These are phyloP conservation scores for Drosophila testacea DNA, from an alignment of 2,888 invertebrate species.

Conservation along the genomic window DNA sequence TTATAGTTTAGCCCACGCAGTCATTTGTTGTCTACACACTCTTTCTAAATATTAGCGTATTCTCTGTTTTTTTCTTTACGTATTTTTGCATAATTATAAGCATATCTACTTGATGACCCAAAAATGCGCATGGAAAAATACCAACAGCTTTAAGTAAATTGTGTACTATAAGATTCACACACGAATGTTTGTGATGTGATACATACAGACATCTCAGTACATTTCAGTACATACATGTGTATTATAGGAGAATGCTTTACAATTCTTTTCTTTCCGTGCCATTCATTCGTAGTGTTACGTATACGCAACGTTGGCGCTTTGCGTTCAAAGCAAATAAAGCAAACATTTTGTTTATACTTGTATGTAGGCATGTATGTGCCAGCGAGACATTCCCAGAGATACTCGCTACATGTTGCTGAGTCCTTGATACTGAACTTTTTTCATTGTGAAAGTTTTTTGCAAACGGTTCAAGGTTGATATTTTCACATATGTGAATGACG, in stretches of 20 bases:
- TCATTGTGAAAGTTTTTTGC: constrained; percentile 80
- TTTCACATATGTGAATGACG: constrained; percentile 25
- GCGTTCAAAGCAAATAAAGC: constrained; percentile 57
- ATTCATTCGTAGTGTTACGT: constrained; percentile 60
- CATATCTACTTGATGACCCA: constrained; percentile 58
- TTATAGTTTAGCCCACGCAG: constrained; percentile 43
- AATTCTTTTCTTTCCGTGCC: constrained; percentile 25
- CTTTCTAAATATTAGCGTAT: constrained; percentile 67
- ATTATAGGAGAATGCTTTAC: constrained; percentile 32
- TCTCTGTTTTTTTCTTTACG: constrained; percentile 12
- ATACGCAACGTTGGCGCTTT: constrained; percentile 65
- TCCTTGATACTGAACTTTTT: constrained; percentile 81
- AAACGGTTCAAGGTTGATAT: constrained; percentile 70
- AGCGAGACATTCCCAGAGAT: constrained; percentile 33
- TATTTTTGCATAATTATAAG: constrained; percentile 31
- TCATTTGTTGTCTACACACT: constrained; percentile 61
- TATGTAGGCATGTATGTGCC: constrained; percentile 3
- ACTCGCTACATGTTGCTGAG: constrained; percentile 66
- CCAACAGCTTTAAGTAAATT: constrained; percentile 45
- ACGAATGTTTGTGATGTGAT: background rate
- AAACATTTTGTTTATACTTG: constrained; percentile 45
- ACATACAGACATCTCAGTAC: constrained; percentile 2
- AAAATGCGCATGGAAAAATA: constrained; percentile 66
- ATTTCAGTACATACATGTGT: background rate
- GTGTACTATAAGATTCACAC: constrained; percentile 19